Base-by-base conservation (phyloP, 2,888 invertebrate species). In the Malthinus seriepunctatus region DNA sequence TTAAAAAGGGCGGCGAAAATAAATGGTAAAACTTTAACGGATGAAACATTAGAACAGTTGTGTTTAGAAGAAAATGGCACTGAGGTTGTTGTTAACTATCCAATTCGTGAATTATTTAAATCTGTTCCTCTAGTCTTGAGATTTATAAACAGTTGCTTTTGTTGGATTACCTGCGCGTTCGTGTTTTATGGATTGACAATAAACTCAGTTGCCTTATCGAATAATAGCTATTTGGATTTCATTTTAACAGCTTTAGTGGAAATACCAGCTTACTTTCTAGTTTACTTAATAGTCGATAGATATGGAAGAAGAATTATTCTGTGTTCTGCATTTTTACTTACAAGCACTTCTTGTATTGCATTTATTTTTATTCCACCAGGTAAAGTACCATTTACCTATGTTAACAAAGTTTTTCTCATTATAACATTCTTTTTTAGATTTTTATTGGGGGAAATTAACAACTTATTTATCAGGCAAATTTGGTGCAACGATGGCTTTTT, bases 151-250 rank as follows among this genome's bases (percentile, higher is more conserved):
- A 89, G 90, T 64, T 87, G 88, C n/a, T 84, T 90, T 66, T 90
- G 90, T 80, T 91, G 91, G 91, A 85, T 90, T 10, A 87, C 90
- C 0, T 87, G 88, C 68, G 88, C 89, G 0, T 86, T 92, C 63
- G 86, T 91, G 12, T 93, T 90, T 75, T 92, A 91, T 70, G 93
- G 93, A 0, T 77, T 93, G 35, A 90, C 90, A 0, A 81, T 93
- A 51, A 91, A 90, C 76, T 87, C 91, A 0, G 90, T 90, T 2
- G 83, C 88, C 0, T 77, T 93, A 46, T 86, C 85, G 11, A 91
- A 91, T 1, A 86, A 91, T 74, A 86, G 86, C 68, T 91, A 91
- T 73, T 75, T 89, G 9, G 92, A 91, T 77, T 93, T 90, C 70
- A 87, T 90, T 14, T 74, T 88, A 51, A 87, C 86, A 0, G 81